A percentile compares a stretch with the other conserved stretches of the same genome.
phyloP scores from a whole-genome alignment of 2,797 vertebrate genomes.

The Bradypus variegatus region DNA sequence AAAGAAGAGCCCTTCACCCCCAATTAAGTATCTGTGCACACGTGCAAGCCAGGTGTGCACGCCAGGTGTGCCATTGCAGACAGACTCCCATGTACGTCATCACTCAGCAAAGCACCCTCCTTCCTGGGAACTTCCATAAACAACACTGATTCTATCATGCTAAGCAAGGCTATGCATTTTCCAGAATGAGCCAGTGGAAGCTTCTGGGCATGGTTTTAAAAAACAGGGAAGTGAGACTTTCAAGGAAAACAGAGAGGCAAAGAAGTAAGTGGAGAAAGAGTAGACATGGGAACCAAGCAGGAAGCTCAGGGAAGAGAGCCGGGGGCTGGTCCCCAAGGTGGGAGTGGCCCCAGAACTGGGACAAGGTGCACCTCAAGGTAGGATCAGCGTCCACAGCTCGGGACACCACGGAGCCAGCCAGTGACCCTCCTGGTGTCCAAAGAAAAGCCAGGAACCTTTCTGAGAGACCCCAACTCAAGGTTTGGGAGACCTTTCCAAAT shows the following conservation, averaged over 20 bases:
- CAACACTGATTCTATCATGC: too few relatives aligned
- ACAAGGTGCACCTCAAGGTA: background rate
- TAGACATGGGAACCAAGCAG: background rate
- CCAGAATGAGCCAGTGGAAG: background rate
- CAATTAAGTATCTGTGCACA: too few relatives aligned
- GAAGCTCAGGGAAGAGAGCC: background rate
- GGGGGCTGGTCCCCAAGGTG: accelerated
- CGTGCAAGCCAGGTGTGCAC: accelerated
- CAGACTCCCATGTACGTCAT: accelerated
- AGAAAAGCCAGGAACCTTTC: background rate
- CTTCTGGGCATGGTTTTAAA: background rate
- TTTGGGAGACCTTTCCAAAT: background rate
- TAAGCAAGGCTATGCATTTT: background rate
- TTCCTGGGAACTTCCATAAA: too few relatives aligned
- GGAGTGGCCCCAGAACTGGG: too few relatives aligned
- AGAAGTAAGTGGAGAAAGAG: background rate
- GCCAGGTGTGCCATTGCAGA: background rate
- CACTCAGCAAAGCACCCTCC: background rate
- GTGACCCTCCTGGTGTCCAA: background rate
- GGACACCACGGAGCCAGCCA: background rate
- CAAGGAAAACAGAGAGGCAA: background rate
- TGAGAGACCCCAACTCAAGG: background rate
- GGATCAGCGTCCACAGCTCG: background rate
- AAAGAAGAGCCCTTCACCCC: background rate
- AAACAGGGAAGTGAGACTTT: too few relatives aligned